phyloP scores from a whole-genome alignment of 2,888 invertebrate genomes.

The Coelogynopora nodosa region DNA sequence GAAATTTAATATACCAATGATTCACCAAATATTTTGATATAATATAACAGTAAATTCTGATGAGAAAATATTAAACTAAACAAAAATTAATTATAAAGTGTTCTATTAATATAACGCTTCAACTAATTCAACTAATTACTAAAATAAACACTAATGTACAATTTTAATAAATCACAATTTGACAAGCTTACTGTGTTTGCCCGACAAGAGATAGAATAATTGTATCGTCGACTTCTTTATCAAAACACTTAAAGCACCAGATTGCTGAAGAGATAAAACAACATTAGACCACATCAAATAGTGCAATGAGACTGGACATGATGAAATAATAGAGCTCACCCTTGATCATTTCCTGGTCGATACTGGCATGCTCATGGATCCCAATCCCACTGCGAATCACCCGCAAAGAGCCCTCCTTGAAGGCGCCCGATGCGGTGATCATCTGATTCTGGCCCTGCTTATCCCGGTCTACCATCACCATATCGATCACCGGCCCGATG shows the following conservation, averaged over 20 bases:
- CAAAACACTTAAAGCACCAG: slow-evolving; percentile 80
- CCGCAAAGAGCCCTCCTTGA: slow-evolving; percentile 91
- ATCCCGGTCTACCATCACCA: slow-evolving; percentile 94
- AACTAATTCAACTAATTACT: too few relatives aligned
- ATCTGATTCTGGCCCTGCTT: slow-evolving; percentile 63
- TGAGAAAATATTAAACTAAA: too few relatives aligned
- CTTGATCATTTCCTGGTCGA: slow-evolving; percentile 92
- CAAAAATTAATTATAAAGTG: too few relatives aligned
- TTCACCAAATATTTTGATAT: too few relatives aligned
- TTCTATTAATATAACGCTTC: too few relatives aligned
- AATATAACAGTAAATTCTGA: too few relatives aligned
- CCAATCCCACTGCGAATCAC: slow-evolving; percentile 98
- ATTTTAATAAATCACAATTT: too few relatives aligned
- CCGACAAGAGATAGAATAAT: slow-evolving; percentile 92
- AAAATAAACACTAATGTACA: too few relatives aligned
- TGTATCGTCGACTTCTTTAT: slow-evolving; percentile 73
- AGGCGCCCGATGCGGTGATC: slow-evolving; percentile 92
- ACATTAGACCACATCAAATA: too few relatives aligned
- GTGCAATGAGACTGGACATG: too few relatives aligned
- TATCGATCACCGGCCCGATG: slow-evolving; percentile 92
- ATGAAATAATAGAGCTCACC: too few relatives aligned
- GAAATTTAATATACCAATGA: too few relatives aligned
- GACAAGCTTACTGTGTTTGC: slow-evolving; percentile 71
- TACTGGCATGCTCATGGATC: slow-evolving; percentile 93
- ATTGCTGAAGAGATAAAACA: slow-evolving; percentile 66